Percentiles rank a stretch among this genome's conserved stretches.
Conservation (phyloP, 2,888 invertebrate species). For the Pyrocoelia pectoralis region DNA sequence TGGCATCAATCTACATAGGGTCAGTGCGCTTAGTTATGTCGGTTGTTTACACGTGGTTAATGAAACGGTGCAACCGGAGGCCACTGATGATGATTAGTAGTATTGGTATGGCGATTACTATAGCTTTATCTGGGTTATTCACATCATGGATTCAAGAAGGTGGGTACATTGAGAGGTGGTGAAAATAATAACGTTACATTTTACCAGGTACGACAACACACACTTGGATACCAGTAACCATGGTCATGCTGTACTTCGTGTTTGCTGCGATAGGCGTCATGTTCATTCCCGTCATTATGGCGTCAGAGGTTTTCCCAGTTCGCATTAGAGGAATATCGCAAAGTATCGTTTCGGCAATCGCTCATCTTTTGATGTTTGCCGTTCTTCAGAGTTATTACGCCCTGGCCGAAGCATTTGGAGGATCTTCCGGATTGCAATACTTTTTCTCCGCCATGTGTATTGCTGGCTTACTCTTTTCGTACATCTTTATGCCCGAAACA, state of each 20-base stretch:
- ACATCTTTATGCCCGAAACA: constrained; percentile 61
- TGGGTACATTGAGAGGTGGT: too few relatives aligned
- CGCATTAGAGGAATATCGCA: constrained; percentile 69
- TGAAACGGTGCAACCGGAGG: constrained; percentile 63
- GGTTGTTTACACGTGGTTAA: constrained; percentile 64
- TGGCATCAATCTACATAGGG: constrained; percentile 65
- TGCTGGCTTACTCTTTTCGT: constrained; percentile 55
- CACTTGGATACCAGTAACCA: constrained; percentile 62
- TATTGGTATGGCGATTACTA: constrained; percentile 64
- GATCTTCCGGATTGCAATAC: constrained; percentile 64
- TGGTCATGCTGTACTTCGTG: constrained; percentile 65
- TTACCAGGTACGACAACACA: constrained; percentile 50
- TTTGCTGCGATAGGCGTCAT: constrained; percentile 68
- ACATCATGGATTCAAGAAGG: constrained; percentile 61
- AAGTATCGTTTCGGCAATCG: constrained; percentile 65
- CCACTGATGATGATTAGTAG: constrained; percentile 63
- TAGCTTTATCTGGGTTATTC: constrained; percentile 64
- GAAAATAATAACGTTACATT: too few relatives aligned
- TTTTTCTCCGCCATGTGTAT: constrained; percentile 64
- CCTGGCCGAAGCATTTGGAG: constrained; percentile 54
- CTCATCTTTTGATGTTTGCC: constrained; percentile 66
- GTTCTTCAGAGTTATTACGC: constrained; percentile 64
- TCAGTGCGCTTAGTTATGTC: constrained; percentile 66
- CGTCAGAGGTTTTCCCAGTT: constrained; percentile 68
- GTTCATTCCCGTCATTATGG: constrained; percentile 72